Percentiles rank a stretch among this genome's conserved stretches.
Conservation (phyloP, 2,113 vertebrate genomes). For the Hymenochirus boettgeri region DNA sequence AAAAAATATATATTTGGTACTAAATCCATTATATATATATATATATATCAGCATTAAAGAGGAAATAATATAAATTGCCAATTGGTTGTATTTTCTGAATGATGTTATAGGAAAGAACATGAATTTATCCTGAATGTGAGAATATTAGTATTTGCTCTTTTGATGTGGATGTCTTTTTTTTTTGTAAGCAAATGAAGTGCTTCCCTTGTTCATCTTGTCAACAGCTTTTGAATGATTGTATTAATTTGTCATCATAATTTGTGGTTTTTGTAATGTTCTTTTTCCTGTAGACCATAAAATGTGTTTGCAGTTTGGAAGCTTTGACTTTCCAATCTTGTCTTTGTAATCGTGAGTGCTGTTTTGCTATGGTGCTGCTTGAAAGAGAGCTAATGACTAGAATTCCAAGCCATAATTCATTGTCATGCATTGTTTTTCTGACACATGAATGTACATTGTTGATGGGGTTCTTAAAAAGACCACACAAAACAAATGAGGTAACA, state of each 20-base stretch:
- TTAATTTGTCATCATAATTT: too few relatives aligned
- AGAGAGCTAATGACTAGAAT: neutral
- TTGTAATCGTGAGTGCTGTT: neutral
- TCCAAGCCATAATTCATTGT: neutral
- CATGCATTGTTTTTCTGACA: neutral
- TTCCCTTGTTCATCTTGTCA: neutral
- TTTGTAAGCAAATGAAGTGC: neutral
- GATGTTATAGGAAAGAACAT: too few relatives aligned
- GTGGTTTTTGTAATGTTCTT: neutral
- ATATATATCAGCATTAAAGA: too few relatives aligned
- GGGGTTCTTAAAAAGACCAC: neutral
- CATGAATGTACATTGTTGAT: neutral
- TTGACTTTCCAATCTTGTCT: neutral
- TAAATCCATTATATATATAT: too few relatives aligned
- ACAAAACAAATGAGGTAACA: neutral
- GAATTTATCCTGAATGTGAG: too few relatives aligned
- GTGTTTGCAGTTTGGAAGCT: neutral
- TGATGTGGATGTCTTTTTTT: neutral
- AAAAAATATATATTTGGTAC: too few relatives aligned
- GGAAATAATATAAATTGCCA: too few relatives aligned
- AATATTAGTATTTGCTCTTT: too few relatives aligned
- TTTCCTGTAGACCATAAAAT: neutral
- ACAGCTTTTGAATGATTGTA: neutral
- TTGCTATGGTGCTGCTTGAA: constrained; percentile 1
- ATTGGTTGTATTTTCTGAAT: too few relatives aligned